Evolutionary conservation across 2,797 vertebrate genomes (phyloP).

Genomic region (Rhinichthys osculus): DNA sequence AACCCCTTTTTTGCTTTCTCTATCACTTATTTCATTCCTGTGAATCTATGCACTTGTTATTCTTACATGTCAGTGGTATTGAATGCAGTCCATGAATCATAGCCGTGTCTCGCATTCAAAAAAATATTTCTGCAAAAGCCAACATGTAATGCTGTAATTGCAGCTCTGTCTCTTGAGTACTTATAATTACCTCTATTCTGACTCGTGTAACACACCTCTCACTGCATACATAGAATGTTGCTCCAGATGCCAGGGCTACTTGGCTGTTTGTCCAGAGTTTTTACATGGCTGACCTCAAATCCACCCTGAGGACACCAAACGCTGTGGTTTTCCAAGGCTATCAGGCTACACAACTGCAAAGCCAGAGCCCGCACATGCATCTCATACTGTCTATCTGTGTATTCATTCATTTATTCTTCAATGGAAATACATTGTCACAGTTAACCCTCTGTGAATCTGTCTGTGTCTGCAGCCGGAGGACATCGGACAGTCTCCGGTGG

Average conservation of each 20-base stretch:
- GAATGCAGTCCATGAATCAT: constrained; percentile 11
- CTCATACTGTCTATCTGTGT: background rate
- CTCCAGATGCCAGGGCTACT: constrained; percentile 22
- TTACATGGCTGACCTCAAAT: constrained; percentile 38
- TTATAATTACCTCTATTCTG: constrained; percentile 23
- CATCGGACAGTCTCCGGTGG: constrained; percentile 92
- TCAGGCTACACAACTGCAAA: constrained; percentile 11
- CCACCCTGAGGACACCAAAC: constrained; percentile 24
- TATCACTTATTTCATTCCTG: background rate
- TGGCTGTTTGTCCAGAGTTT: constrained; percentile 36
- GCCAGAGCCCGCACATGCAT: constrained; percentile 1
- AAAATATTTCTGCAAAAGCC: background rate
- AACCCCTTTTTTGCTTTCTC: background rate
- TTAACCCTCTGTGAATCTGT: constrained; percentile 1
- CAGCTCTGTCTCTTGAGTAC: background rate
- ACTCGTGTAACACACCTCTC: constrained; percentile 7
- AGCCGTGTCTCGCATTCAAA: background rate
- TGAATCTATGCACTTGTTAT: background rate
- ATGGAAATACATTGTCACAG: background rate
- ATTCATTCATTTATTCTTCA: constrained; percentile 13
- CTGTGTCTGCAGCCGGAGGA: constrained; percentile 84
- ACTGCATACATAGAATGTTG: constrained; percentile 23
- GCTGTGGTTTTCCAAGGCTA: constrained; percentile 7
- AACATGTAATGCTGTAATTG: constrained; percentile 29
- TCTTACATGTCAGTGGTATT: background rate